Percentiles rank a stretch among this genome's conserved stretches.
These are phyloP conservation scores for Homarus gammarus DNA, from an alignment of 2,888 invertebrate genomes.

Conservation along the genomic window DNA sequence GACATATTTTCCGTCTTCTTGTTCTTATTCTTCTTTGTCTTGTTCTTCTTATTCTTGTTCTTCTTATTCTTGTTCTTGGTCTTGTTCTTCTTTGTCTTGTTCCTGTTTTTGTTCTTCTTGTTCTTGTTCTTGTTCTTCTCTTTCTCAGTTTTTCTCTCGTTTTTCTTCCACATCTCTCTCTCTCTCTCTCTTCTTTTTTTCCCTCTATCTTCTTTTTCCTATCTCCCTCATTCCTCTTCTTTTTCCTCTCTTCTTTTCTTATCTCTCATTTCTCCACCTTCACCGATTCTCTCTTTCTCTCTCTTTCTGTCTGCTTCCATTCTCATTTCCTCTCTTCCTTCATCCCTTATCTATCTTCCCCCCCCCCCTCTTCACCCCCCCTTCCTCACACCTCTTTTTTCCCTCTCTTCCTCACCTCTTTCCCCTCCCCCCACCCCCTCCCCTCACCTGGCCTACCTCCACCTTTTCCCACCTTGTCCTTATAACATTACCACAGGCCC, in stretches of 20 bases:
- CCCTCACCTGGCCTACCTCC: not conserved
- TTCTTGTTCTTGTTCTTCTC: no score
- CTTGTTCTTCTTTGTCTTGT: not conserved
- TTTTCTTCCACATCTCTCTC: not conserved
- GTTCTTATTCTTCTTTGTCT: no score
- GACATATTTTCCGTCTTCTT: no score
- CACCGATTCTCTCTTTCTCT: not conserved
- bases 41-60: no score
- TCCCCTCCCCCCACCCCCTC: not conserved
- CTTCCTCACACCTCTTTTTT: not conserved
- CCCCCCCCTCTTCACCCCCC: not conserved
- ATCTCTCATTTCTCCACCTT: not conserved
- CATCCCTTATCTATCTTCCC: not conserved
- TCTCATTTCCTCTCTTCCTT: not conserved
- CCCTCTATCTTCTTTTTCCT: not conserved
- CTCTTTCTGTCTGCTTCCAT: not conserved
- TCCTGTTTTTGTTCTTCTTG: no score
- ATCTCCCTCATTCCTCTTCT: not conserved
- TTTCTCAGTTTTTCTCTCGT: not conserved
- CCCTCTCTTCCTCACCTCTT: not conserved
- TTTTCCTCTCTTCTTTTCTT: not conserved
- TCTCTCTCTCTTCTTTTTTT: not conserved
- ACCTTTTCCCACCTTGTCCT: not conserved
- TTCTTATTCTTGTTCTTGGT: no score
- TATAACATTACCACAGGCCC: not conserved